phyloP scores from a whole-genome alignment of 2,888 invertebrate genomes.

The Anaspis maculata region DNA sequence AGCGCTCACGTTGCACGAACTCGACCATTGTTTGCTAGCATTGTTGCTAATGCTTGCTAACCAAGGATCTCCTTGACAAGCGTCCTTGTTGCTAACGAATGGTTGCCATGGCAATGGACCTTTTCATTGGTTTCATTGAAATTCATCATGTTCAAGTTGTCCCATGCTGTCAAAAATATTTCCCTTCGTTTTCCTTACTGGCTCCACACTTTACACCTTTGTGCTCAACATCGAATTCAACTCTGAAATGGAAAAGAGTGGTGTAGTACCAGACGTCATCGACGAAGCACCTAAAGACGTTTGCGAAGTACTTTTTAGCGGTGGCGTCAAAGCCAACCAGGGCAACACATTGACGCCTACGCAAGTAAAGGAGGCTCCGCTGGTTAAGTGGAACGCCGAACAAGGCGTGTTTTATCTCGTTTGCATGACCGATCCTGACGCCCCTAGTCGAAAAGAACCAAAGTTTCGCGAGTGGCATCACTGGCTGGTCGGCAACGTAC shows the following conservation, averaged over 20 bases:
- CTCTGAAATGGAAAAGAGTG: constrained; percentile 42
- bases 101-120: no score
- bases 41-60: no score
- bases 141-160: no score
- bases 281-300: constrained; percentile 49
- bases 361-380: constrained; percentile 53
- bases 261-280: constrained; percentile 62
- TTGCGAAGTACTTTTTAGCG: constrained; percentile 46
- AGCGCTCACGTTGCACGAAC: no score
- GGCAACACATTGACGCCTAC: constrained; percentile 66
- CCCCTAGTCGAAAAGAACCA: constrained; percentile 61
- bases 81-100: no score
- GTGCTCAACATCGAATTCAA: no score
- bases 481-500: constrained; percentile 70
- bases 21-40: no score
- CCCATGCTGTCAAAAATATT: no score
- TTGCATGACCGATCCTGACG: constrained; percentile 63
- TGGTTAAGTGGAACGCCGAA: constrained; percentile 29
- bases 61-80: no score
- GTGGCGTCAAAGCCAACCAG: constrained; percentile 45
- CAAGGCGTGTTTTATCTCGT: constrained; percentile 31
- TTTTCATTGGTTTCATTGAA: no score
- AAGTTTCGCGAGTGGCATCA: constrained; percentile 69
- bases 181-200: no score
- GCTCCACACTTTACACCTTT: no score